A percentile compares a stretch with the other conserved stretches of the same genome.
These are phyloP conservation scores for Beris morrisii DNA, from an alignment of 2,888 invertebrate species.

Conservation along the genomic window DNA sequence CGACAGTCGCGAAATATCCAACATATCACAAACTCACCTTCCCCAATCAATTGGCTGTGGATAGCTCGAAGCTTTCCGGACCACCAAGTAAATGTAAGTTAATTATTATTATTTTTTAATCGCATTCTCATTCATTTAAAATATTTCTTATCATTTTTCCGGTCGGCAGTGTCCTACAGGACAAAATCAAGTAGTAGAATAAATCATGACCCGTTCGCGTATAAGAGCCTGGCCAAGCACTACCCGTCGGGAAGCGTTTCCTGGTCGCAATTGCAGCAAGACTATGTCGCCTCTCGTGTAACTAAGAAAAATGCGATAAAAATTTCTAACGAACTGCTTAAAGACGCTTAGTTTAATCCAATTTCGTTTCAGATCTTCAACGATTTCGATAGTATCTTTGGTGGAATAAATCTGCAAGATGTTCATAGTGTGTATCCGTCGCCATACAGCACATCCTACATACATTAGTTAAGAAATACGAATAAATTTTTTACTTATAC, in stretches of 20 bases:
- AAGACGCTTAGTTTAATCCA: conserved; percentile 1
- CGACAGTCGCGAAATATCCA: conserved; percentile 46
- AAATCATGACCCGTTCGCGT: neutral
- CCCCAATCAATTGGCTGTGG: conserved; percentile 47
- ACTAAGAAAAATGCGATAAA: neutral
- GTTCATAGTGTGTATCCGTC: conserved; percentile 6
- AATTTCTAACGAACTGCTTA: neutral
- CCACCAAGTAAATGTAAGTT: conserved; percentile 24
- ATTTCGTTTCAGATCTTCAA: conserved; percentile 48
- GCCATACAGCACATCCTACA: conserved; percentile 20
- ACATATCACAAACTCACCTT: conserved; percentile 49
- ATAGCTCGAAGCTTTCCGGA: conserved; percentile 7
- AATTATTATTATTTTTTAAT: neutral
- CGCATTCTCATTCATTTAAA: neutral
- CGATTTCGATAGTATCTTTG: conserved; percentile 52
- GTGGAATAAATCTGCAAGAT: conserved; percentile 38
- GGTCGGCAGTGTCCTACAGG: conserved; percentile 28
- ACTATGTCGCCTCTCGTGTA: conserved; percentile 40
- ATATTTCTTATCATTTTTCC: conserved; percentile 9
- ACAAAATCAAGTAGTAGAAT: conserved; percentile 33
- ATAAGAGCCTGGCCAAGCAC: conserved; percentile 12
- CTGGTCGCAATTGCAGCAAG: conserved; percentile 36
- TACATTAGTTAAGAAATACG: conserved; percentile 1
- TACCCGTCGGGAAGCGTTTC: conserved; percentile 21
- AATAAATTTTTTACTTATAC: too few species aligned